phyloP scores from a whole-genome alignment of 2,113 vertebrate genomes.

The Coturnix japonica region DNA sequence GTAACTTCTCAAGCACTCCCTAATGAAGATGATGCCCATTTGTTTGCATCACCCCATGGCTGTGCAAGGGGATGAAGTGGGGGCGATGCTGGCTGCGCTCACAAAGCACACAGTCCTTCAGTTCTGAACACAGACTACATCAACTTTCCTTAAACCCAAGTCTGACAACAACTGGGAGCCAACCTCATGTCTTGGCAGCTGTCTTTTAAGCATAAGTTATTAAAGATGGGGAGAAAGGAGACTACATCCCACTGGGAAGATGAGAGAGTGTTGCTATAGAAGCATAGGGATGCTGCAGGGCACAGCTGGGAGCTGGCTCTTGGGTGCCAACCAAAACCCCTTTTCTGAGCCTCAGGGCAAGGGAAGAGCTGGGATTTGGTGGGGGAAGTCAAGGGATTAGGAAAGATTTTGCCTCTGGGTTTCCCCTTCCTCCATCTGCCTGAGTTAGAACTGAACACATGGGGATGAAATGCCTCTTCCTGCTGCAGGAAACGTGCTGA shows the following conservation, averaged over 20 bases:
- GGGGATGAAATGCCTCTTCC: neutral
- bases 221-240: neutral
- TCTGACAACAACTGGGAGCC: constrained; percentile 3
- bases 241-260: constrained; percentile 19
- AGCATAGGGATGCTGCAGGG: constrained; percentile 12
- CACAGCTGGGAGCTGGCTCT: neutral
- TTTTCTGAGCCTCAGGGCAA: neutral
- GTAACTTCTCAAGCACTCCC: neutral
- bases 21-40: rapidly evolving
- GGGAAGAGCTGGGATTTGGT: neutral
- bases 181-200: constrained; percentile 6
- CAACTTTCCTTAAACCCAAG: neutral
- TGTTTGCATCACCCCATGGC: neutral
- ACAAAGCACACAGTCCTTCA: neutral
- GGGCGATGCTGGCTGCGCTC: neutral
- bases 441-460: neutral
- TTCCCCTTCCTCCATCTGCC: constrained; percentile 10
- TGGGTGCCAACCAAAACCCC: neutral
- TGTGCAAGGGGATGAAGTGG: neutral
- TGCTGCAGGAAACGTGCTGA: neutral
- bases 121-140: neutral
- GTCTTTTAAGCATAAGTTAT: neutral
- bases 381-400: constrained; percentile 1
- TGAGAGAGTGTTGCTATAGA: neutral
- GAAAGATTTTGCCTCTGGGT: constrained; percentile 13